Base-by-base conservation (phyloP, 2,888 invertebrate genomes). In the Pegoplata infirma region DNA sequence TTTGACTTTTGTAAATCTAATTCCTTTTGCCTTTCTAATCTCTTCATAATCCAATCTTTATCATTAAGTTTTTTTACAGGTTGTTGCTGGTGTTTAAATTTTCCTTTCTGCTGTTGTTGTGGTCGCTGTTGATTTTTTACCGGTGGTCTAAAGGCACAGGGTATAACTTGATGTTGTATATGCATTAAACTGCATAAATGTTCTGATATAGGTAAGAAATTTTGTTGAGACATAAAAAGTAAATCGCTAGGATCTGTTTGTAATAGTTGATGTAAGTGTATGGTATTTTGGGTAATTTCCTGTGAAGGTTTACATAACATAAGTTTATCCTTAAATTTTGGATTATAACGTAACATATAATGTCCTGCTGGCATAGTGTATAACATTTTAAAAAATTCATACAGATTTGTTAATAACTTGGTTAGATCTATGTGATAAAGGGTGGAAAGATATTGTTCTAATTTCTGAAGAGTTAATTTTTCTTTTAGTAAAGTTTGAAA, bases 301-400 rank as follows among this genome's bases (percentile, higher is more conserved):
- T 56, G 19, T 0, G 83, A 75, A 2, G 85, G 83, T 0, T 71
- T 73, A n/a, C 87, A 87, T 0, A 88, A 77, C 51, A 88, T 63
- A 1, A 89, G 78, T 32, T 85, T 85, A 3, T 88, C 85, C 2
- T 71, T 81, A 47, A 82, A 84, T 49, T 85, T 86, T n/a, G 80
- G 47, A 40, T 84, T 84, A 58, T 81, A 84, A 0, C 88, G 85
- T 16, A 88, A 61, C 16, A 88, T 61, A 71, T 86, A 87, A 5
- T 84, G 82, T 0, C 87, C 88, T 0, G 66, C 32, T 0, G 83
- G 46, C 8, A 86, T 75, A 1, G 78, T 81, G 7, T 56, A 47
- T 2, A 89, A 63, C 5, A 88, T 47, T 16, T 84, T 82, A 0
- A 88, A 77, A 19, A 87, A 88, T 25, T 85, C 85, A 6, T 71